These are phyloP conservation scores for Tribolium freemani DNA, from an alignment of 2,888 invertebrate genomes.

Conservation along the genomic window DNA sequence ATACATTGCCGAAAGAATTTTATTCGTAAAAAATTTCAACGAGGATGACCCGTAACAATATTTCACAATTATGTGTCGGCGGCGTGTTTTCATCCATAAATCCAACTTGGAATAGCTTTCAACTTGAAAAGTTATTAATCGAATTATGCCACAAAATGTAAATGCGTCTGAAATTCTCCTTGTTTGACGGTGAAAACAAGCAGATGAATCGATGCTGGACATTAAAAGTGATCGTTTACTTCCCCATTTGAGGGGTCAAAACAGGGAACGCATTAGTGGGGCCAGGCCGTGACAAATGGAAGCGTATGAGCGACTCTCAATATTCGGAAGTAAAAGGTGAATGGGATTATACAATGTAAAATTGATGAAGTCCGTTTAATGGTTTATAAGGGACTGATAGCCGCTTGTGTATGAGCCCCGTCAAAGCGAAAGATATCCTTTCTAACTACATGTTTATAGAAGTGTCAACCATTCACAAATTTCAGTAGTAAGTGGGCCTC, in stretches of 20 bases:
- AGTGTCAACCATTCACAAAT: background rate
- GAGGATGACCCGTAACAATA: slow-evolving; percentile 15
- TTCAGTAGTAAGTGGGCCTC: too few species aligned
- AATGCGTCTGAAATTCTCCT: slow-evolving; percentile 19
- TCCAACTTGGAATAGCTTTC: slow-evolving; percentile 14
- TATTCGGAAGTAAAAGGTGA: slow-evolving; percentile 20
- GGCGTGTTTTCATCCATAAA: slow-evolving; percentile 22
- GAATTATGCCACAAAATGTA: slow-evolving; percentile 17
- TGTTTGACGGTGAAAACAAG: slow-evolving; percentile 19
- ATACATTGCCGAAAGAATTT: slow-evolving; percentile 16
- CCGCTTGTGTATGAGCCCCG: background rate
- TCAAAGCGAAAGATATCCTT: background rate
- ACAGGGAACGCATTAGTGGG: slow-evolving; percentile 20
- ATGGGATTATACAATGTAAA: slow-evolving; percentile 8
- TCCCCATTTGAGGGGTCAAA: slow-evolving; percentile 17
- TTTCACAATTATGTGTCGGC: slow-evolving; percentile 19
- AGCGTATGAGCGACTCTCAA: slow-evolving; percentile 17
- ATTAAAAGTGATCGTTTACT: slow-evolving; percentile 10
- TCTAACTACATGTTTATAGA: background rate
- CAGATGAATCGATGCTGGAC: slow-evolving; percentile 25
- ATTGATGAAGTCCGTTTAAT: slow-evolving; percentile 10
- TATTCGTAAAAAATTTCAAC: background rate
- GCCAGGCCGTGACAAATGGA: slow-evolving; percentile 34
- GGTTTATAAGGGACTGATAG: slow-evolving; percentile 11
- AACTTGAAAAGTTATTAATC: slow-evolving; percentile 33